Evolutionary conservation across 2,113 vertebrate genomes (phyloP).

Genomic region (Phrynosoma platyrhinos): DNA sequence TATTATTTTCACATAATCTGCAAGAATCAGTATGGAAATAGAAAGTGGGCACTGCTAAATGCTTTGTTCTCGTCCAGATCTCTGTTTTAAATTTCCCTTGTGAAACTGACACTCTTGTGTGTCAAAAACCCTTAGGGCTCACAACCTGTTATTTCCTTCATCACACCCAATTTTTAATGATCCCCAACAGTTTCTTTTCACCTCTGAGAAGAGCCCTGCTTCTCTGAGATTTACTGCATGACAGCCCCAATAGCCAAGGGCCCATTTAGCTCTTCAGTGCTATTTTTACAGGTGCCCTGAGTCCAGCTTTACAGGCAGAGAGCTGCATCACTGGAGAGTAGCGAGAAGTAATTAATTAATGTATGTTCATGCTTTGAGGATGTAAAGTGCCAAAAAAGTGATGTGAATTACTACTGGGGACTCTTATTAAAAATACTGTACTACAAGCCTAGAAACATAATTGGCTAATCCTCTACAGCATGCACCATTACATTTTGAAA

Average conservation of each 20-base stretch:
- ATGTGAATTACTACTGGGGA: background rate
- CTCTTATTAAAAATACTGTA: background rate
- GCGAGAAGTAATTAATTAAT: background rate
- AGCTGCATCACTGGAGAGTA: background rate
- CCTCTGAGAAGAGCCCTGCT: fast-evolving
- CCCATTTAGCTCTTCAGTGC: background rate
- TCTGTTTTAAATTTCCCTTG: background rate
- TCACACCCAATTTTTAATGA: background rate
- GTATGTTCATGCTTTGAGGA: background rate
- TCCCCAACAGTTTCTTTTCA: background rate
- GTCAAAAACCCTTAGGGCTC: background rate
- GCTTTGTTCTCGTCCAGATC: background rate
- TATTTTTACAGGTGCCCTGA: fast-evolving
- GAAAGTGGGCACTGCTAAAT: background rate
- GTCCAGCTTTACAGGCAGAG: background rate
- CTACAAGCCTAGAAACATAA: background rate
- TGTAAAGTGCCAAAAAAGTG: background rate
- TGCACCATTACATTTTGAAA: background rate
- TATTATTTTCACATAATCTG: background rate
- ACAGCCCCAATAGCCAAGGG: fast-evolving
- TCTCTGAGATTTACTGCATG: fast-evolving
- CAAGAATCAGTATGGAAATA: background rate
- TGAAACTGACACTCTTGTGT: background rate
- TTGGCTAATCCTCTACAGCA: background rate
- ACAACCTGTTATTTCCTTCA: fast-evolving